Conservation (phyloP, 1,140 invertebrate genomes). For the Halesus radiatus region DNA sequence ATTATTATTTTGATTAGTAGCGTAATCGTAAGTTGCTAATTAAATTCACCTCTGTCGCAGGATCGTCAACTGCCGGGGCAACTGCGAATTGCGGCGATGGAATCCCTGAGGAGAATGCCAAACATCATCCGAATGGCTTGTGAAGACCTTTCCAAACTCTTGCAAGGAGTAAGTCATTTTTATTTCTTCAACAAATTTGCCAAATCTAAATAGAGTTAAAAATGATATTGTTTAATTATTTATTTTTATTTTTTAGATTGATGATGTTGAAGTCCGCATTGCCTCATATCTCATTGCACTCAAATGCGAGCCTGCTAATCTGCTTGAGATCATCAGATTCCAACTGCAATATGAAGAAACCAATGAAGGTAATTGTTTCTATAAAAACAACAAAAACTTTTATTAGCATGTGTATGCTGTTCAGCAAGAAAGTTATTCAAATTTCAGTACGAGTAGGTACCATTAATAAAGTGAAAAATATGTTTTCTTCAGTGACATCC, state of each 20-base stretch:
- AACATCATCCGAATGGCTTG: neutral
- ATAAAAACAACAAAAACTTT: no score
- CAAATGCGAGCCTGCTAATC: neutral
- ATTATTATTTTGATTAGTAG: no score
- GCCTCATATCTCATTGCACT: neutral
- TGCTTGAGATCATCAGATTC: conserved; percentile 6
- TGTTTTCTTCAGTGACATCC: conserved; percentile 17
- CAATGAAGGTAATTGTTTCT: conserved; percentile 19
- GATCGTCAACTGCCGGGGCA: neutral
- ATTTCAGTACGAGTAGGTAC: no score
- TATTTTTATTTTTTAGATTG: neutral
- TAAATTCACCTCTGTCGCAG: neutral
- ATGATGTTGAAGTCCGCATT: conserved; percentile 12
- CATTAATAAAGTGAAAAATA: no score
- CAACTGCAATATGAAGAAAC: conserved; percentile 20
- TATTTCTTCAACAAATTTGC: neutral
- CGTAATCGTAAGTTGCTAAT: no score
- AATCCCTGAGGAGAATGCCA: conserved; percentile 9
- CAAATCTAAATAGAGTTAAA: no score
- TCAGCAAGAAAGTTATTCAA: no score
- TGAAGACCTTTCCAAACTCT: neutral
- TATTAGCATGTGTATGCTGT: no score
- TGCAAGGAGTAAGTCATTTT: conserved; percentile 13
- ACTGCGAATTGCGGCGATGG: neutral
- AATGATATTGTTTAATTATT: no score